Conservation (phyloP, 2,797 vertebrate species). For the Eupleurogrammus muticus region DNA sequence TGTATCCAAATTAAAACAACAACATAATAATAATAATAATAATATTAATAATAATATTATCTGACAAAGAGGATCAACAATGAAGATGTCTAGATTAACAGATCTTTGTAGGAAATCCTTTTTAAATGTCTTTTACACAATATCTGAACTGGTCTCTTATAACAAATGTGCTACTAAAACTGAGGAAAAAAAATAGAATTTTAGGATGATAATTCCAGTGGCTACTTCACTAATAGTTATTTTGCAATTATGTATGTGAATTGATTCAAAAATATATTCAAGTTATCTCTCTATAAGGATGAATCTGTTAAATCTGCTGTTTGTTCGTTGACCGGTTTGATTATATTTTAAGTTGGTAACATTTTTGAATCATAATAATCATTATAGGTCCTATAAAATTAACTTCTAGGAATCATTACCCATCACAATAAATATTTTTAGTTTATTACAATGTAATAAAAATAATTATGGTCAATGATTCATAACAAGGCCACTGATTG, state of each 20-base stretch:
- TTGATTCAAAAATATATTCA: conserved; percentile 14
- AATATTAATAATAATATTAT: conserved; percentile 7
- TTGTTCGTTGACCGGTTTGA: background rate
- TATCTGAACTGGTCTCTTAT: background rate
- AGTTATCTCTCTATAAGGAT: background rate
- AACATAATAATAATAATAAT: background rate
- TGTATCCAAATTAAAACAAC: conserved; percentile 34
- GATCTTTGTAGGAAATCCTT: conserved; percentile 4
- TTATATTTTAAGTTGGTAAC: conserved; percentile 25
- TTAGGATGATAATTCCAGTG: background rate
- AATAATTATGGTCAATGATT: conserved; percentile 59
- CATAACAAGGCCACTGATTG: conserved; percentile 44
- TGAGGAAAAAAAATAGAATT: conserved; percentile 15
- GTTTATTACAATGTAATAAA: conserved; percentile 41
- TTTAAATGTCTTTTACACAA: conserved; percentile 5
- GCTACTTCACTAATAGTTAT: conserved; percentile 13
- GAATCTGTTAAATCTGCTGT: conserved; percentile 8
- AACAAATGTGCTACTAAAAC: conserved; percentile 4
- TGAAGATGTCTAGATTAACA: conserved; percentile 18
- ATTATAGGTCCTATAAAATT: conserved; percentile 10
- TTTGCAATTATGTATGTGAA: background rate
- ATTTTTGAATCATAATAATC: conserved; percentile 9
- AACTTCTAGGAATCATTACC: conserved; percentile 13
- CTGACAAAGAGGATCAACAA: background rate
- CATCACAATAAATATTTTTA: conserved; percentile 38